Evolutionary conservation across 2,797 vertebrate species (phyloP).

Genomic region (Cryptoprocta ferox): DNA sequence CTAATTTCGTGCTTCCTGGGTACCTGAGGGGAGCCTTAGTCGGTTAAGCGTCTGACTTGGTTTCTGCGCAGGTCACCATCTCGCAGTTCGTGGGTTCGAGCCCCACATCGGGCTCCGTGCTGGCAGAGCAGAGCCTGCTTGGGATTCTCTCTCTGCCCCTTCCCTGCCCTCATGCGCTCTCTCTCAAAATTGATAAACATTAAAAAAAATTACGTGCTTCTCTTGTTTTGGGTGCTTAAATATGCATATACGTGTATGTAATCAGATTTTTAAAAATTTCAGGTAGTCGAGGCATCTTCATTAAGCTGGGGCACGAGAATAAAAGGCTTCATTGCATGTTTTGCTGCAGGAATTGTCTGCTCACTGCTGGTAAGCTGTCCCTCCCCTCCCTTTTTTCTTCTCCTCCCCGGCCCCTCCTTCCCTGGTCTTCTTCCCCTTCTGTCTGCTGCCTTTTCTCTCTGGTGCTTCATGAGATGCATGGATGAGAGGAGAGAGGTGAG

Average conservation of each 20-base stretch:
- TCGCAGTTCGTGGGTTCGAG: no score
- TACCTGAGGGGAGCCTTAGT: no score
- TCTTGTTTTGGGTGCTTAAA: not conserved
- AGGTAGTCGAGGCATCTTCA: slow-evolving; percentile 91
- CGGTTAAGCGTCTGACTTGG: no score
- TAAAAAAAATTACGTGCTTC: no score
- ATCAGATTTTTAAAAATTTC: not conserved
- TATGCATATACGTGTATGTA: not conserved
- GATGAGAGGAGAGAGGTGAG: not conserved
- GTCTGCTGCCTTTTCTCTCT: not conserved
- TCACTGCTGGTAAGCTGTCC: slow-evolving; percentile 90
- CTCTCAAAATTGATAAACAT: no score
- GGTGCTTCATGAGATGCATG: not conserved
- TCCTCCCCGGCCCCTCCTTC: rapidly evolving
- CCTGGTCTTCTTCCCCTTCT: no score
- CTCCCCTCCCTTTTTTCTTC: not conserved
- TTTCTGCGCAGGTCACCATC: no score
- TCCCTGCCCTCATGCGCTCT: no score
- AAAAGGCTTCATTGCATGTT: slow-evolving; percentile 93
- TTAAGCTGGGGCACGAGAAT: slow-evolving; percentile 92
- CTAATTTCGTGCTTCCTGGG: not conserved
- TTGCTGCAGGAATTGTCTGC: slow-evolving; percentile 90
- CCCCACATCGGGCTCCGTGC: no score
- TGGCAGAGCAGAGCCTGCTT: no score
- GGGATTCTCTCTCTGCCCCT: no score